phyloP scores from a whole-genome alignment of 2,113 vertebrate genomes.

The Steatornis caripensis region DNA sequence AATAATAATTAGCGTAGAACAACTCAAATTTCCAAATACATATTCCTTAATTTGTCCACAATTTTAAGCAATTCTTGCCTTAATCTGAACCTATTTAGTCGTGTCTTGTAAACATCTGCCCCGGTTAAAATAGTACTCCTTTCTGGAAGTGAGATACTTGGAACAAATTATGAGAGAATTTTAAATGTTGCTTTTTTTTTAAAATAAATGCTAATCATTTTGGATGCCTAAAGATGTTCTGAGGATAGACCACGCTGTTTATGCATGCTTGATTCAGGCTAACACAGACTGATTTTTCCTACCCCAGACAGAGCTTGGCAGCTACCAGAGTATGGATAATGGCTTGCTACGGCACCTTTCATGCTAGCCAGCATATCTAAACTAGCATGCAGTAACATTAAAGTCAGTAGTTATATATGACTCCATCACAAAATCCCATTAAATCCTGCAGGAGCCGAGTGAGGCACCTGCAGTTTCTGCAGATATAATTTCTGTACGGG shows the following conservation, averaged over 20 bases:
- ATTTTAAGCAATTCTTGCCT: background rate
- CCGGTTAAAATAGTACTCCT: background rate
- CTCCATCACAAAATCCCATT: background rate
- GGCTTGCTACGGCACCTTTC: background rate
- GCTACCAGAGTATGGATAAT: background rate
- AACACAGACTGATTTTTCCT: background rate
- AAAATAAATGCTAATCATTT: background rate
- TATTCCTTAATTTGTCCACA: background rate
- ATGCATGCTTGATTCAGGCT: background rate
- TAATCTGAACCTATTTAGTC: background rate
- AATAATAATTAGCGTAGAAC: background rate
- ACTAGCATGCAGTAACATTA: background rate
- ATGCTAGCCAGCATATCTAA: background rate
- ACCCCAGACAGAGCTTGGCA: background rate
- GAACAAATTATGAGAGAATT: background rate
- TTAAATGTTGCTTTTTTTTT: background rate
- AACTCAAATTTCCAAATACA: background rate
- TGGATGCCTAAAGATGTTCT: background rate
- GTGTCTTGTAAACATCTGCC: background rate
- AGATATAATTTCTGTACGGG: background rate
- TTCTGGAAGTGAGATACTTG: background rate
- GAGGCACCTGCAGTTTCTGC: background rate
- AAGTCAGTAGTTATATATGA: background rate
- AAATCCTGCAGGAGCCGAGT: background rate
- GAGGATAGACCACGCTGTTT: background rate